Evolutionary conservation across 2,888 invertebrate species (phyloP), one percentile per base, ranked within the genome.

Genomic region (Calameuta pallipes): DNA sequence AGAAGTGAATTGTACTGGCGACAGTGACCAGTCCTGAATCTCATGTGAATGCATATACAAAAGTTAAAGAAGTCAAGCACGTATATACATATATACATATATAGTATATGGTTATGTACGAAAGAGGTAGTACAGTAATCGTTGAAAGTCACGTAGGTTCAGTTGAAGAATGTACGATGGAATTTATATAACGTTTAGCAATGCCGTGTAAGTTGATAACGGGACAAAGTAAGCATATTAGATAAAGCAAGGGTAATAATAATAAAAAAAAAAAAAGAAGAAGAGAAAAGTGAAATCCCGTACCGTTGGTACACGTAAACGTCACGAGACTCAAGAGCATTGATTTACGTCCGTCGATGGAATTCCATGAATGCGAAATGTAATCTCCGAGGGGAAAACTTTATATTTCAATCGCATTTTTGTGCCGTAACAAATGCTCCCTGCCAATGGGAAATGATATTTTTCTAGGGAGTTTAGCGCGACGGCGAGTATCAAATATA

Each of bases 291-390:
- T 9, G 2, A 23, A 9, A 23, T 23, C 23, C 56, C 23, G 1
- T 23, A 56, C 23, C 9, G 56, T 56, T 9, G 56, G 23, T 23
- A 56, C 23, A 56, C 56, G 56, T 23, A 15, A 56, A 23, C 56
- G 56, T 56, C 56, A 23, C 56, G 56, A 56, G 56, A 56, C 56
- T 23, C 56, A 56, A 56, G 56, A 56, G 56, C 56, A 23, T 88
- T 88, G 89, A 88, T 89, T 89, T 87, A 88, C 87, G 85, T 81
- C 77, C 74, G 77, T 79, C 56, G 41, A 83, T 85, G 87, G 87
- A 87, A 89, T 88, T 88, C 86, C 85, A 89, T 89, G 88, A 88
- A 89, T 89, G 87, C 85, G 85, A 89, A 89, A 89, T 88, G 88
- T 85, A 89, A 89, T 89, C 86, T 83, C 71, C 76, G 71, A 80